phyloP scores from a whole-genome alignment of 2,797 vertebrate genomes.

The Allobates femoralis region DNA sequence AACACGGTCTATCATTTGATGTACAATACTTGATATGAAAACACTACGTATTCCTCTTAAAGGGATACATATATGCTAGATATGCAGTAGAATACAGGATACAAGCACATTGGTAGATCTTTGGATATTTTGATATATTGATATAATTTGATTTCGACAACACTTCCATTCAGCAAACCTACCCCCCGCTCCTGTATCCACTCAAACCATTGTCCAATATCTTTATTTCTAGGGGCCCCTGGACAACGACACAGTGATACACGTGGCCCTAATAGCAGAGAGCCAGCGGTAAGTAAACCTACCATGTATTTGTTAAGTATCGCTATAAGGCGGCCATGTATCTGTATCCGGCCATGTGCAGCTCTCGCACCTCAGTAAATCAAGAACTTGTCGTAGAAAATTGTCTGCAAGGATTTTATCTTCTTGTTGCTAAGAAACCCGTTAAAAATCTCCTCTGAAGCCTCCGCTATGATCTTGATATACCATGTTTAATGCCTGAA shows the following conservation, averaged over 20 bases:
- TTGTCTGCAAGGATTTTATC: slow-evolving; percentile 6
- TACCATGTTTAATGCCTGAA: background rate
- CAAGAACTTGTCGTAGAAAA: background rate
- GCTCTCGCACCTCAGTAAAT: slow-evolving; percentile 1
- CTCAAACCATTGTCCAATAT: background rate
- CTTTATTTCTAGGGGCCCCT: slow-evolving; percentile 85
- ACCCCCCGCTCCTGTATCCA: background rate
- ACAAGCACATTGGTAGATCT: too few relatives aligned
- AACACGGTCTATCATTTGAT: too few relatives aligned
- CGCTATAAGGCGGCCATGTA: background rate
- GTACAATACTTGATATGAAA: too few relatives aligned
- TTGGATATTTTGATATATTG: too few relatives aligned
- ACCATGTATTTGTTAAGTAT: background rate
- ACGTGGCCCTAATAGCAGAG: slow-evolving; percentile 92
- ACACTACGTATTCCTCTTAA: too few relatives aligned
- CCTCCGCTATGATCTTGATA: background rate
- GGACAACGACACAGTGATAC: slow-evolving; percentile 92
- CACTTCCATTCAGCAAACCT: background rate
- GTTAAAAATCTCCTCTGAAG: slow-evolving; percentile 9
- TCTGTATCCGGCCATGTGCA: background rate
- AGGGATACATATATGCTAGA: too few relatives aligned
- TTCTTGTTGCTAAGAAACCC: slow-evolving; percentile 11
- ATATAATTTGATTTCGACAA: background rate
- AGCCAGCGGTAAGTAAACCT: slow-evolving; percentile 89
- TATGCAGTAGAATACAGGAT: too few relatives aligned